These are phyloP conservation scores for Plebejus anna DNA, from an alignment of 2,888 invertebrate species.

Conservation along the genomic window DNA sequence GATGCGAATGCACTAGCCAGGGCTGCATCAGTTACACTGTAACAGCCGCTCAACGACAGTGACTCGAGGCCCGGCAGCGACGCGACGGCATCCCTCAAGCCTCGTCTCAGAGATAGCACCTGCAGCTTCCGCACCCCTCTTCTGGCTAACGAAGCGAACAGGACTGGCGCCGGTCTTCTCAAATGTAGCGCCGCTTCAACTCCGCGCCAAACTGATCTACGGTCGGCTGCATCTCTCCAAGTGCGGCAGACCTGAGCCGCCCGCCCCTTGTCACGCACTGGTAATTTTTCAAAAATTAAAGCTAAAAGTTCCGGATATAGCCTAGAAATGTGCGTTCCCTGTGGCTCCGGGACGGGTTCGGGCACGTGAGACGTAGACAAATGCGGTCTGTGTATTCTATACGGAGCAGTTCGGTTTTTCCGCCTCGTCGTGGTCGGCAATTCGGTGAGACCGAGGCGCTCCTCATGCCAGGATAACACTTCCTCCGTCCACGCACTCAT, in stretches of 20 bases:
- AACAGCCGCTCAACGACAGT: conserved; percentile 94
- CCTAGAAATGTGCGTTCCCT: conserved; percentile 89
- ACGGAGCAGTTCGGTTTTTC: conserved; percentile 82
- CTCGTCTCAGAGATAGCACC: conserved; percentile 90
- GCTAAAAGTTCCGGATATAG: conserved; percentile 96
- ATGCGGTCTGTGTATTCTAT: conserved; percentile 84
- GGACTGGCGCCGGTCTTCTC: conserved; percentile 88
- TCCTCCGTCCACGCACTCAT: conserved; percentile 78
- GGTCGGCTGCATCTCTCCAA: conserved; percentile 96
- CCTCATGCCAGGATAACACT: conserved; percentile 72
- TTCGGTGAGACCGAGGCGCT: conserved; percentile 69
- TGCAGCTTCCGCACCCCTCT: conserved; percentile 94
- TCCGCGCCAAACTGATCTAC: conserved; percentile 95
- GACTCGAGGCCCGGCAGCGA: conserved; percentile 92
- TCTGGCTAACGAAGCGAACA: conserved; percentile 91
- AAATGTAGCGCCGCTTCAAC: conserved; percentile 95
- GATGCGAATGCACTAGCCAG: conserved; percentile 89
- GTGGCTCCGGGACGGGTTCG: conserved; percentile 71
- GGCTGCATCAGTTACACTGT: conserved; percentile 93
- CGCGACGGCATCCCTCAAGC: conserved; percentile 90
- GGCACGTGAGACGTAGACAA: conserved; percentile 70
- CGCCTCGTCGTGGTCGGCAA: conserved; percentile 70
- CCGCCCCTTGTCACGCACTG: conserved; percentile 92
- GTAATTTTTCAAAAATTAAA: conserved; percentile 93
- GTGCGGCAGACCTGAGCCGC: conserved; percentile 93